Conservation (phyloP, 2,888 invertebrate species). For the Aromia moschata region DNA sequence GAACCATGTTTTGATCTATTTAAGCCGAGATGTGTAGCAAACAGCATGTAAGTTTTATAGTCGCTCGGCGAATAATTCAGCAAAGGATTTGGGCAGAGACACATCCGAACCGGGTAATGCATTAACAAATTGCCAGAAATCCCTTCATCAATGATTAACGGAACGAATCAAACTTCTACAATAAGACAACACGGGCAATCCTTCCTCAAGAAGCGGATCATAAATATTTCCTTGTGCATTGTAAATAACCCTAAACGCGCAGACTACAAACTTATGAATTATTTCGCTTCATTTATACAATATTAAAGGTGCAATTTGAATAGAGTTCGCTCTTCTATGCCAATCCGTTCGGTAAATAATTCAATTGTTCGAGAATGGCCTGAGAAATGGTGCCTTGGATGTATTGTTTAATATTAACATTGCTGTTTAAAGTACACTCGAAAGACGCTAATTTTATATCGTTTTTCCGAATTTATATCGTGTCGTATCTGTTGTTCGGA, state of each 20-base stretch:
- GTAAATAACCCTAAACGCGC: constrained; percentile 65
- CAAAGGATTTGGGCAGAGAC: constrained; percentile 15
- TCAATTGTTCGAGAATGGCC: constrained; percentile 62
- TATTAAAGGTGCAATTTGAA: constrained; percentile 65
- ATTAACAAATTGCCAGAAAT: constrained; percentile 56
- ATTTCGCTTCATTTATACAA: constrained; percentile 65
- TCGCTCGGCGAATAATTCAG: constrained; percentile 9
- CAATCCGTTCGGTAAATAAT: constrained; percentile 64
- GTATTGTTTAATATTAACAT: constrained; percentile 60
- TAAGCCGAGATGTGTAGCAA: not conserved
- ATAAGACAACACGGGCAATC: constrained; percentile 61
- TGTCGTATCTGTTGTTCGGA: constrained; percentile 8
- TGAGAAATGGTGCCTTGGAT: constrained; percentile 59
- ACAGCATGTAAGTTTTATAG: constrained; percentile 8
- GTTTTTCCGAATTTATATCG: constrained; percentile 33
- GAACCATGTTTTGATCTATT: not conserved
- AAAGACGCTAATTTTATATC: constrained; percentile 55
- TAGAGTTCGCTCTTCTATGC: constrained; percentile 63
- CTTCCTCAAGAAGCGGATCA: constrained; percentile 61
- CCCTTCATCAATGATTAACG: constrained; percentile 57
- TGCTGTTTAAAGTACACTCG: constrained; percentile 55
- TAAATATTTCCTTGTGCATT: constrained; percentile 70
- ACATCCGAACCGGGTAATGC: constrained; percentile 43
- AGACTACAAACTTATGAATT: constrained; percentile 65
- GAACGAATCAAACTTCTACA: constrained; percentile 59